Evolutionary conservation across 1,140 invertebrate species (phyloP).

Genomic region (Drosophila sp.): DNA sequence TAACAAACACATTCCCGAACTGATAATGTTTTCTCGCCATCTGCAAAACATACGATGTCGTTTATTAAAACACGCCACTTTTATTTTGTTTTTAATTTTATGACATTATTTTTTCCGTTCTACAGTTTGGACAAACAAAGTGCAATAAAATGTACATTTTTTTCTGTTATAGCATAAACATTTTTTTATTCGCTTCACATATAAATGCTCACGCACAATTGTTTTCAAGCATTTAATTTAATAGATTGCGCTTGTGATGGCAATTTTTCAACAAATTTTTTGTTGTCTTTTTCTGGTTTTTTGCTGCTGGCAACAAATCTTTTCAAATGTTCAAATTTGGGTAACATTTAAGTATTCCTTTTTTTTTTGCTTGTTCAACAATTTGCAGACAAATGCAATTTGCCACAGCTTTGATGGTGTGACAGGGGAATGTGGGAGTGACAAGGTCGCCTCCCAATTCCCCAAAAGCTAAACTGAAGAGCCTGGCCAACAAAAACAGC

Average conservation of each 20-base stretch:
- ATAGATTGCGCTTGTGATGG: constrained; percentile 41
- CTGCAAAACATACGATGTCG: constrained; percentile 6
- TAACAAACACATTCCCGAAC: not conserved
- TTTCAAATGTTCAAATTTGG: constrained; percentile 46
- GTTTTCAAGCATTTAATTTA: constrained; percentile 64
- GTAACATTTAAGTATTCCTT: constrained; percentile 35
- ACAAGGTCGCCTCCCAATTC: not conserved
- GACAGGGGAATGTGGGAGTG: constrained; percentile 24
- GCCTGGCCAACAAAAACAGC: constrained; percentile 15
- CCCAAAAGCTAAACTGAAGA: constrained; percentile 25
- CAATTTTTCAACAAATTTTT: constrained; percentile 9
- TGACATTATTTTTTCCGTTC: constrained; percentile 18
- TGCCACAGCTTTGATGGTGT: constrained; percentile 26
- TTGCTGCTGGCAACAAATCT: constrained; percentile 37
- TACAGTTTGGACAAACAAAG: constrained; percentile 5
- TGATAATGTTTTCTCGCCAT: not conserved
- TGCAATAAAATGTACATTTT: constrained; percentile 26
- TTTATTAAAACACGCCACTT: not conserved
- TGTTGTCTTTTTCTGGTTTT: not conserved
- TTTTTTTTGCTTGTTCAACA: constrained; percentile 39
- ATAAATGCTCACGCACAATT: constrained; percentile 60
- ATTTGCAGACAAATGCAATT: constrained; percentile 60
- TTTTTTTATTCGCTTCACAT: constrained; percentile 14
- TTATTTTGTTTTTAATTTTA: constrained; percentile 1
- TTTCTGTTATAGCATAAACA: not conserved